These are phyloP conservation scores for Halichoeres trimaculatus DNA, from an alignment of 2,113 vertebrate species.

Conservation along the genomic window DNA sequence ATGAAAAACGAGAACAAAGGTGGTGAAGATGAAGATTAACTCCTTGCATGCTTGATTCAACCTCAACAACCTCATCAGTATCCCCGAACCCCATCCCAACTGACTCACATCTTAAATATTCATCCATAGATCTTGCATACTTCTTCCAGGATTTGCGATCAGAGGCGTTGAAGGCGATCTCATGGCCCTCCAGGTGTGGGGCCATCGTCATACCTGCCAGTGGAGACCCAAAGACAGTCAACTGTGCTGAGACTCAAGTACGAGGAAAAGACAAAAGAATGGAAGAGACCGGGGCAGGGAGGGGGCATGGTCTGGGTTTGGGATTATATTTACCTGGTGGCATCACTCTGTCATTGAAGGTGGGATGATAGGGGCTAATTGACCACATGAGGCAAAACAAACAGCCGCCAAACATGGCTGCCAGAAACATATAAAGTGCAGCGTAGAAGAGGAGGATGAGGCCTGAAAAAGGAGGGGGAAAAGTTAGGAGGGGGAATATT, in stretches of 20 bases:
- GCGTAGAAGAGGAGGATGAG: conserved; percentile 94
- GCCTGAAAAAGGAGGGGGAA: conserved; percentile 77
- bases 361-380: conserved; percentile 92
- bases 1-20: conserved; percentile 68
- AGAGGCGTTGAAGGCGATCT: conserved; percentile 89
- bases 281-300: background rate
- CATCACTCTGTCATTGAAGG: conserved; percentile 90
- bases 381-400: conserved; percentile 93
- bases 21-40: conserved; percentile 63
- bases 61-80: conserved; percentile 35
- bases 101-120: conserved; percentile 90
- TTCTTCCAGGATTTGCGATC: conserved; percentile 90
- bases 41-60: conserved; percentile 49
- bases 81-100: background rate
- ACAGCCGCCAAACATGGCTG: conserved; percentile 94
- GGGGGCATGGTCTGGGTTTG: background rate
- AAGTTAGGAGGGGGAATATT: conserved; percentile 7
- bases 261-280: conserved; percentile 45
- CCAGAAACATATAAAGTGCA: conserved; percentile 90
- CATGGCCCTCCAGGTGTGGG: conserved; percentile 88
- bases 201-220: conserved; percentile 95
- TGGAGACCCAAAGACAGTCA: conserved; percentile 77
- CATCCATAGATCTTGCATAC: conserved; percentile 88
- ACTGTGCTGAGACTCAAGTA: conserved; percentile 69
- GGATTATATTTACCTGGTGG: conserved; percentile 88